These are phyloP conservation scores for Thalassoma bifasciatum DNA, from an alignment of 2,113 vertebrate genomes.

Conservation along the genomic window DNA sequence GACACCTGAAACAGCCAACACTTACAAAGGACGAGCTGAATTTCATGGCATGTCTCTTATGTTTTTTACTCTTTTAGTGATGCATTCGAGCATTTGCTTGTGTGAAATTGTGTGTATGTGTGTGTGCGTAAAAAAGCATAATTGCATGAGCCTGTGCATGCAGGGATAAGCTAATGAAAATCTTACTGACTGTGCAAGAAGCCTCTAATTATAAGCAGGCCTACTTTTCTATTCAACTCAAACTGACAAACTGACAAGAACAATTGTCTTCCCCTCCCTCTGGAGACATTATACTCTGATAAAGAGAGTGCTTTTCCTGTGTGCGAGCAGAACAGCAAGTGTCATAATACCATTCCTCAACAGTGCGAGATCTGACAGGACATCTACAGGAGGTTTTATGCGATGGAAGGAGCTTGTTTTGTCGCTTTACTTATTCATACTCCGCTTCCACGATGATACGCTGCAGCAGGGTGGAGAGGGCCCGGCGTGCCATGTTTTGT, in stretches of 20 bases:
- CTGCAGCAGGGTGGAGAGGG: constrained; percentile 28
- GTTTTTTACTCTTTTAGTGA: neutral
- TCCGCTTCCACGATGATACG: constrained; percentile 25
- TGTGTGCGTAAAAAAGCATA: neutral
- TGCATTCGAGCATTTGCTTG: neutral
- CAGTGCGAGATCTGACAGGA: constrained; percentile 64
- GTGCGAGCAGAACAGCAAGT: constrained; percentile 42
- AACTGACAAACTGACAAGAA: constrained; percentile 64
- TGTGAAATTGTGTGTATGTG: neutral
- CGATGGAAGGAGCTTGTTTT: constrained; percentile 67
- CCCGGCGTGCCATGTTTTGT: constrained; percentile 20
- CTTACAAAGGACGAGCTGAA: neutral
- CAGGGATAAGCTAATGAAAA: constrained; percentile 31
- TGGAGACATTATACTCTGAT: constrained; percentile 72
- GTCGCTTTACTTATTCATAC: constrained; percentile 69
- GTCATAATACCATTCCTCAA: constrained; percentile 63
- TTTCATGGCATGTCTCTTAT: neutral
- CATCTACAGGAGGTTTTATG: constrained; percentile 61
- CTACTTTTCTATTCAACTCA: constrained; percentile 53
- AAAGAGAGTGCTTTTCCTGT: constrained; percentile 63
- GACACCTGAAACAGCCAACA: constrained; percentile 5
- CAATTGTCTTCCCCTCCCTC: constrained; percentile 53
- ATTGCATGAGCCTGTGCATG: neutral
- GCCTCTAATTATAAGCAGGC: constrained; percentile 62
- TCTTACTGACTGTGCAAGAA: constrained; percentile 24